These are phyloP conservation scores for Premnoplex brunnescens DNA, from an alignment of 2,797 vertebrate genomes.

Conservation along the genomic window DNA sequence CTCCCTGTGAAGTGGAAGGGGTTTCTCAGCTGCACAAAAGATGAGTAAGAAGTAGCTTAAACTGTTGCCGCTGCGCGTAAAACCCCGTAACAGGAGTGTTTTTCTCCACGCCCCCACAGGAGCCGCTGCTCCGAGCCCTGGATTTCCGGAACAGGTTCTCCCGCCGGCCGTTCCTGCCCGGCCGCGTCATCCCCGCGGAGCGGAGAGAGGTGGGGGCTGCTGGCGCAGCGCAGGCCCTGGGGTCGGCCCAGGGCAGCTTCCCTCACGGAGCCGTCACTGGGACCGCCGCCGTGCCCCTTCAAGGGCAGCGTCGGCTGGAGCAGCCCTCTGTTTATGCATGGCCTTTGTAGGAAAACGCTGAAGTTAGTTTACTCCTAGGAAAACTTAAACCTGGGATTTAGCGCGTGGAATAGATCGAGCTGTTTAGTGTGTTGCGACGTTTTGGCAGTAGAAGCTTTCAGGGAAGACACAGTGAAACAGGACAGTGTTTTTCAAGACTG, in stretches of 20 bases:
- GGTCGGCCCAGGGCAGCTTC: fast-evolving
- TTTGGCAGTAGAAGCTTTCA: not conserved
- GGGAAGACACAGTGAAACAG: not conserved
- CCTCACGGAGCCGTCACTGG: fast-evolving
- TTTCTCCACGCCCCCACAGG: slow-evolving; percentile 45
- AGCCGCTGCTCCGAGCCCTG: slow-evolving; percentile 78
- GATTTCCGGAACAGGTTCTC: slow-evolving; percentile 87
- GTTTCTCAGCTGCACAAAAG: too few relatives aligned
- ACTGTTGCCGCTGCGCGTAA: fast-evolving
- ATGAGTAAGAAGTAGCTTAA: not conserved
- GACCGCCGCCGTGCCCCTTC: too few relatives aligned
- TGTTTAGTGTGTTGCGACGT: fast-evolving
- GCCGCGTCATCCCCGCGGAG: slow-evolving; percentile 76
- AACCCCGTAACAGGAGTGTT: not conserved
- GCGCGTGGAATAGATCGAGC: fast-evolving
- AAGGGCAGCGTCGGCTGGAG: not conserved
- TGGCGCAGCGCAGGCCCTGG: too few relatives aligned
- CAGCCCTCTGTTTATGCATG: fast-evolving
- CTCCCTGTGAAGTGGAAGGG: fast-evolving
- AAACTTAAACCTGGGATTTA: not conserved
- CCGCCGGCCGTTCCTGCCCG: slow-evolving; percentile 82
- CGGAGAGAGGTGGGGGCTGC: slow-evolving; percentile 79
- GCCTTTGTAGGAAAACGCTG: not conserved
- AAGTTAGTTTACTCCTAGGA: fast-evolving
- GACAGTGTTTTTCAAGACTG: fast-evolving